Base-by-base conservation (phyloP, 2,888 invertebrate genomes). In the Cataglyphis cursor region DNA sequence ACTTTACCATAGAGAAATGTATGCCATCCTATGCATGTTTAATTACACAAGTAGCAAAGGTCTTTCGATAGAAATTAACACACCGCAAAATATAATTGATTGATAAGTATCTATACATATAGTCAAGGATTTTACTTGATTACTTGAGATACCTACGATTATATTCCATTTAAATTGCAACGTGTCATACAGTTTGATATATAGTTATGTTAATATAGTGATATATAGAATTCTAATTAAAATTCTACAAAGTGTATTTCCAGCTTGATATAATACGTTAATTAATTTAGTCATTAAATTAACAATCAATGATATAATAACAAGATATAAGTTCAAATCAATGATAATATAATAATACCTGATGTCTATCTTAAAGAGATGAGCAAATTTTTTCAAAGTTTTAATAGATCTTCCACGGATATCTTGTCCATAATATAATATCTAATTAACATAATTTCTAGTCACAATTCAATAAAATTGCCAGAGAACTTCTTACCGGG, bases 61-160 rank as follows among this genome's bases (percentile, higher is more conserved):
- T 66, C 75, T 65, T 57, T 31, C 28, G 41, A 41, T 54, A 76
- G 54, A 38, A 65, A 76, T 41, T 76, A 66, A 76, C 76, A 57
- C 66, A 41, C 54, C n/a, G 21, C 41, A n/a, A 54, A 12, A 41
- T 4, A 41, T 57, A 76, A 76, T 65, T 76, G 38, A 76, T 65
- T 15, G 54, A 54, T 51, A 8, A 61, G 28, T 18, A 28, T 28
- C 24, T 59, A 24, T 38, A 38, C 8, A 48, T 9, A 35, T 54
- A 62, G 18, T n/a, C 24, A 54, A 54, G 75, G 54, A 64, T 24
- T 35, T 35, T 9, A 62, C 66, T 38, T 65, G 54, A 35, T 38
- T 70, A 21, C 38, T 57, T 70, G 1, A 75, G 6, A 48, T 65
- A 8, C 0, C 8, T 38, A 18, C 1, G n/a, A 66, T 65, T 76